Conservation (phyloP, 2,888 invertebrate species). For the Ichneumoninae sp. region DNA sequence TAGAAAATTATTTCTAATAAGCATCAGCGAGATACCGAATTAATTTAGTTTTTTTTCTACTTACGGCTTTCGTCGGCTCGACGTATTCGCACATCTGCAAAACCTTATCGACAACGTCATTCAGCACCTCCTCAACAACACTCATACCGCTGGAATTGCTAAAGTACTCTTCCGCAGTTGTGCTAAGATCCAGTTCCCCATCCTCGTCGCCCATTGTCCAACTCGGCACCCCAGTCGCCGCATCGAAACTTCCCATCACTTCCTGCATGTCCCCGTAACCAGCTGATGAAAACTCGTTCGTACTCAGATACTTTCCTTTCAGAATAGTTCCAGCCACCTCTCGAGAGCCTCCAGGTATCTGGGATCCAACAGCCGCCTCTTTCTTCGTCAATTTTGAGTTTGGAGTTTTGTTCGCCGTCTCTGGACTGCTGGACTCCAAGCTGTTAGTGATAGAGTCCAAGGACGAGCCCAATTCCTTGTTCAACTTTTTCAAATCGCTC, state of each 20-base stretch:
- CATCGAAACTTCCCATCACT: slow-evolving; percentile 83
- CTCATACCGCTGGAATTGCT: slow-evolving; percentile 84
- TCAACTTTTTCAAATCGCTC: slow-evolving; percentile 80
- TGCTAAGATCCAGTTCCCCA: slow-evolving; percentile 86
- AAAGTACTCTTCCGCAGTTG: slow-evolving; percentile 89
- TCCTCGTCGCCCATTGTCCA: slow-evolving; percentile 86
- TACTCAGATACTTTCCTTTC: slow-evolving; percentile 81
- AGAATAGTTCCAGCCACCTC: slow-evolving; percentile 82
- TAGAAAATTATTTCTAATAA: background rate
- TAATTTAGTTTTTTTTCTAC: slow-evolving; percentile 28
- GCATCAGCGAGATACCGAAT: background rate
- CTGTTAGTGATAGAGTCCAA: slow-evolving; percentile 82
- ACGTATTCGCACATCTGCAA: slow-evolving; percentile 77
- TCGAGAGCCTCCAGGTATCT: slow-evolving; percentile 78
- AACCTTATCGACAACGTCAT: slow-evolving; percentile 87
- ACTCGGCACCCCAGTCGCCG: slow-evolving; percentile 84
- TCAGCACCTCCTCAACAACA: slow-evolving; percentile 86
- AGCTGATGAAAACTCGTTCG: slow-evolving; percentile 78
- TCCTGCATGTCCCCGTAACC: slow-evolving; percentile 80
- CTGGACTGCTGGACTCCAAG: slow-evolving; percentile 81
- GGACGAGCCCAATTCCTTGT: slow-evolving; percentile 80
- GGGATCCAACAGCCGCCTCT: slow-evolving; percentile 49
- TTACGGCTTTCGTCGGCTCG: slow-evolving; percentile 77
- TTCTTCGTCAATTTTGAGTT: slow-evolving; percentile 54
- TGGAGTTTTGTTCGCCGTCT: slow-evolving; percentile 70